Evolutionary conservation across 2,113 vertebrate species (phyloP), one percentile per base, ranked within the genome.

Genomic region (Eidolon helvum): DNA sequence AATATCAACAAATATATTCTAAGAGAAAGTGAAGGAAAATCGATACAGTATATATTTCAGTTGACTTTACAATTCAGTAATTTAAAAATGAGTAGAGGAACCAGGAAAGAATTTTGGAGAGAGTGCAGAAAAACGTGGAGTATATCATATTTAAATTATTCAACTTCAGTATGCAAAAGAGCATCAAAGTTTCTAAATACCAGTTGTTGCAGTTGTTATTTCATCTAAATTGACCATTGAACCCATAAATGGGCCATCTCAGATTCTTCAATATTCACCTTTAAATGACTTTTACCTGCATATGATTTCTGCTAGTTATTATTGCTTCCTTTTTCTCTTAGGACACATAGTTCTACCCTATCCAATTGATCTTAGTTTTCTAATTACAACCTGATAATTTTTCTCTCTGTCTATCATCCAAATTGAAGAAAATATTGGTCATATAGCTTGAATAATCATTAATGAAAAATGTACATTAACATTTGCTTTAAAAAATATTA

Each of bases 401-500:
- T 21, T 18, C 6, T 33, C 3, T 15, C 30, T n/a, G n/a, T 5
- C 1, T 69, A 0, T 59, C 10, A 11, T 95, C 30, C 59, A 48
- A 89, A 38, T 7, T 65, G 9, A 85, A 5, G 4, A 63, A 86
- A 75, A n/a, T 15, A 48, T 74, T 74, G 28, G 24, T 5, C 33
- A 4, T 55, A 21, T 15, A 38, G 1, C 4, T 85, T 65, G 0
- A 80, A 55, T 57, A 5, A 45, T 82, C 9, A 75, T 88, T 53
- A 74, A 57, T 87, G 10, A 75, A 80, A 95, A 75, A 15, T 22
- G 4, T 0, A 57, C 55, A 45, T 48, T 43, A 59, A 21, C 9
- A 12, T 2, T 48, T 75, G 9, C 4, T 80, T 93, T 88, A 50
- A 35, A 35, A 87, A 93, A 61, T 61, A 85, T 50, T 50, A 93